These are phyloP conservation scores for Encarsia formosa DNA, from an alignment of 2,888 invertebrate genomes.

Conservation along the genomic window DNA sequence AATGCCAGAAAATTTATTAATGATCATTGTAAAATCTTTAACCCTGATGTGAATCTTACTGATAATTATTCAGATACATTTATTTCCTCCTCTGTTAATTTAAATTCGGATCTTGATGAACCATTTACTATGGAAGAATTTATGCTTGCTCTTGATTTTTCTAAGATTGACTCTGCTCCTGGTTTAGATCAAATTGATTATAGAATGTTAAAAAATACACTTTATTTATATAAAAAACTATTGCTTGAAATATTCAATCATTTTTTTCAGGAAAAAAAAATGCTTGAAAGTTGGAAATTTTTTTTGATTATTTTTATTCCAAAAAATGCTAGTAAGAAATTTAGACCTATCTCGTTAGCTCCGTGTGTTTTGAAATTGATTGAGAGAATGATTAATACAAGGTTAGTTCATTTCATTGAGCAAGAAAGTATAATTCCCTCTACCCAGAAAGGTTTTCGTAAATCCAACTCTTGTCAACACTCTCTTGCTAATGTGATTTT, in stretches of 20 bases:
- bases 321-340: background rate
- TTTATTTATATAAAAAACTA: background rate
- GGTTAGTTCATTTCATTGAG: background rate
- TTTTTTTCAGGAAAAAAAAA: background rate
- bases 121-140: background rate
- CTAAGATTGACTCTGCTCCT: background rate
- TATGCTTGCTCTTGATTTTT: background rate
- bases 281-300: constrained; percentile 3
- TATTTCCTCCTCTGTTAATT: background rate
- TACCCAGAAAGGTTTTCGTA: background rate
- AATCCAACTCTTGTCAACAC: background rate
- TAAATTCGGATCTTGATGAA: background rate
- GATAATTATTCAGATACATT: background rate
- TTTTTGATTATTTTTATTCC: background rate
- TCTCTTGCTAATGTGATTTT: background rate
- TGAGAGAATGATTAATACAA: background rate
- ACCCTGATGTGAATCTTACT: background rate
- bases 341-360: background rate
- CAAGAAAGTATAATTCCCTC: background rate
- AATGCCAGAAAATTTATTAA: background rate
- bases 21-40: background rate
- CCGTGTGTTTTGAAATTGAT: background rate
- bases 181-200: constrained; percentile 7
- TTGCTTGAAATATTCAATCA: background rate
- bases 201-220: background rate